Percentiles rank a stretch among this genome's conserved stretches.
Conservation (phyloP, 2,113 vertebrate genomes). For the Connochaetes taurinus region DNA sequence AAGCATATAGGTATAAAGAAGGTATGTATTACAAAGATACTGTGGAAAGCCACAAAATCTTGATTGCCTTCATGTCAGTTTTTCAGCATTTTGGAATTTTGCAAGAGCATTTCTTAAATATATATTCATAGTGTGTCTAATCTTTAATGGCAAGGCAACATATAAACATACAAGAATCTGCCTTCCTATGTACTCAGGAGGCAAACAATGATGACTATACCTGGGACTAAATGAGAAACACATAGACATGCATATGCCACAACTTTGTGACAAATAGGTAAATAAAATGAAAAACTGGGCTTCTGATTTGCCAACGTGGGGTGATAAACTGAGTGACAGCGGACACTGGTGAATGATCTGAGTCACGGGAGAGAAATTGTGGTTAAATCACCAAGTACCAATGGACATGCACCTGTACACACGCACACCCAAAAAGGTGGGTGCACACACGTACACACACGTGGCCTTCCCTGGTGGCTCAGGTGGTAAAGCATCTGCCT, state of each 20-base stretch:
- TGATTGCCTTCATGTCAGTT: neutral
- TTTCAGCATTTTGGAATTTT: neutral
- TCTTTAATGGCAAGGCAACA: neutral
- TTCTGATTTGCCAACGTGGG: neutral
- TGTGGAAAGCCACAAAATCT: neutral
- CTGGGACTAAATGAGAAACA: neutral
- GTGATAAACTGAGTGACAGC: neutral
- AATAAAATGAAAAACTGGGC: neutral
- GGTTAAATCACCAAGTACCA: neutral
- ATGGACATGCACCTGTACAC: neutral
- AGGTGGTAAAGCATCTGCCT: neutral
- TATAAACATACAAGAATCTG: rapidly evolving
- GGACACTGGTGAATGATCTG: neutral
- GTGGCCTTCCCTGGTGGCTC: neutral
- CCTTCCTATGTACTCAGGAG: neutral
- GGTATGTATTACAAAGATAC: neutral
- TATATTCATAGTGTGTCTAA: neutral
- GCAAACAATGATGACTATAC: rapidly evolving
- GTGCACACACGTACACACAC: too few relatives aligned
- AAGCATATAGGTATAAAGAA: neutral
- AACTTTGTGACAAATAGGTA: neutral
- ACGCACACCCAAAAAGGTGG: neutral
- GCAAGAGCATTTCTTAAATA: neutral
- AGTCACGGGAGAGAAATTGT: neutral
- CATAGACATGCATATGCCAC: rapidly evolving